A percentile compares a stretch with the other conserved stretches of the same genome.
Conservation (phyloP, 1,140 invertebrate genomes). For the Pachyrhynchus sulphureomaculatus region DNA sequence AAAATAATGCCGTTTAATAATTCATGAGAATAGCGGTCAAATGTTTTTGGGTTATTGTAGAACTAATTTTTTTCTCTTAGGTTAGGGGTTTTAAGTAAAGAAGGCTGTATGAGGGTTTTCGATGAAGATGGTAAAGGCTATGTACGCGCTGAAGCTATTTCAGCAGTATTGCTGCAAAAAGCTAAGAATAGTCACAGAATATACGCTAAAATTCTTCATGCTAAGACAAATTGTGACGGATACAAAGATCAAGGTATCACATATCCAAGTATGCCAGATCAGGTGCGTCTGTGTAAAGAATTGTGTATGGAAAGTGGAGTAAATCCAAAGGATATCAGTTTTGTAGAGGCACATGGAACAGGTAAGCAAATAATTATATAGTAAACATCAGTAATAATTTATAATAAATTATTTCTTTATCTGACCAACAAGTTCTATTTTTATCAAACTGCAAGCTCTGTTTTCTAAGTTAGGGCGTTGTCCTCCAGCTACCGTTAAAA, state of each 20-base stretch:
- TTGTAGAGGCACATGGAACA: too few relatives aligned
- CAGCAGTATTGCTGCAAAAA: constrained; percentile 75
- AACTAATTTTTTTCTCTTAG: too few relatives aligned
- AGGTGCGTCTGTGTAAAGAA: constrained; percentile 75
- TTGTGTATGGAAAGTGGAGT: too few relatives aligned
- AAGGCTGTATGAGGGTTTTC: constrained; percentile 88
- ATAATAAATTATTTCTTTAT: not conserved
- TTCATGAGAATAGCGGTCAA: too few relatives aligned
- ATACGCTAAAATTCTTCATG: constrained; percentile 78
- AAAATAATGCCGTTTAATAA: too few relatives aligned
- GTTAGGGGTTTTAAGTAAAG: constrained; percentile 79
- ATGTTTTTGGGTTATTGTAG: too few relatives aligned
- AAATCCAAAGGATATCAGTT: constrained; percentile 74
- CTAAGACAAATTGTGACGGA: too few relatives aligned
- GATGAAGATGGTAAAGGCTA: constrained; percentile 79
- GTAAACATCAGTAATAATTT: not conserved
- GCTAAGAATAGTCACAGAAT: too few relatives aligned
- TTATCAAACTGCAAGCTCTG: not conserved
- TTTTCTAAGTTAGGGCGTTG: too few relatives aligned
- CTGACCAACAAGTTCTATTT: not conserved
- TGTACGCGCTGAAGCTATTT: constrained; percentile 72
- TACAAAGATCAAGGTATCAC: constrained; percentile 78
- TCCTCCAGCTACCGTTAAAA: too few relatives aligned
- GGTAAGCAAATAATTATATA: constrained; percentile 46
- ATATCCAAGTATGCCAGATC: constrained; percentile 81